Percentiles rank a stretch among this genome's conserved stretches.
Evolutionary conservation across 64 coral and sea anemone genomes (phyloP).

Genomic region (Hydrozoanthus tunicans): DNA sequence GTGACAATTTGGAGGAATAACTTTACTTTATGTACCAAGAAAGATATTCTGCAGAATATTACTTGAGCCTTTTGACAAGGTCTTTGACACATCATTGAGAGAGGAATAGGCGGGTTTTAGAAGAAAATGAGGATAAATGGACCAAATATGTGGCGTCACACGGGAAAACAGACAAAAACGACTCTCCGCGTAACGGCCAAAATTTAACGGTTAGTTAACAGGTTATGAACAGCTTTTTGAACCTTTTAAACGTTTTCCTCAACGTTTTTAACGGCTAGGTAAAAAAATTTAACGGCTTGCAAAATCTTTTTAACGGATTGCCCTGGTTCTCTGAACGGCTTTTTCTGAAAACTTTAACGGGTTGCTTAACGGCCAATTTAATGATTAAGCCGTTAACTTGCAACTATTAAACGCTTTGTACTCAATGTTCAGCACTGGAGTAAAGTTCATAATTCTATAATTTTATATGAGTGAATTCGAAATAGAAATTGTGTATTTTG

Average conservation of each 20-base stretch:
- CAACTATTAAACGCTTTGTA: background rate
- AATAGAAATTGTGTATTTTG: background rate
- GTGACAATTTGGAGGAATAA: constrained; percentile 23
- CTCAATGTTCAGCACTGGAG: background rate
- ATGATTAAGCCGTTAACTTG: background rate
- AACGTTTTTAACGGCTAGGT: background rate
- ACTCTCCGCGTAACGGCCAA: too few relatives aligned
- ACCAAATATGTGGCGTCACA: constrained; percentile 4
- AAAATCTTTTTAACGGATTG: background rate
- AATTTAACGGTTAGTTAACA: too few relatives aligned
- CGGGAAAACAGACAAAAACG: too few relatives aligned
- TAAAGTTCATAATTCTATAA: background rate
- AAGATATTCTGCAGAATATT: constrained; percentile 43
- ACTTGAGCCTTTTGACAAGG: background rate
- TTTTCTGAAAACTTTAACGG: background rate
- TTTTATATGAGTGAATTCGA: background rate
- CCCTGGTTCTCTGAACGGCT: background rate
- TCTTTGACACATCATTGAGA: background rate
- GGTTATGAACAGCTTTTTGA: too few relatives aligned
- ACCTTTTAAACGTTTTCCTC: background rate
- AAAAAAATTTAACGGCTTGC: background rate
- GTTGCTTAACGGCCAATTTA: background rate
- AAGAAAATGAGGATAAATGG: constrained; percentile 17
- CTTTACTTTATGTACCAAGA: background rate
- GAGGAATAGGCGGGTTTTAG: constrained; percentile 25